phyloP scores from a whole-genome alignment of 2,888 invertebrate species.

The Diaprepes abbreviatus region DNA sequence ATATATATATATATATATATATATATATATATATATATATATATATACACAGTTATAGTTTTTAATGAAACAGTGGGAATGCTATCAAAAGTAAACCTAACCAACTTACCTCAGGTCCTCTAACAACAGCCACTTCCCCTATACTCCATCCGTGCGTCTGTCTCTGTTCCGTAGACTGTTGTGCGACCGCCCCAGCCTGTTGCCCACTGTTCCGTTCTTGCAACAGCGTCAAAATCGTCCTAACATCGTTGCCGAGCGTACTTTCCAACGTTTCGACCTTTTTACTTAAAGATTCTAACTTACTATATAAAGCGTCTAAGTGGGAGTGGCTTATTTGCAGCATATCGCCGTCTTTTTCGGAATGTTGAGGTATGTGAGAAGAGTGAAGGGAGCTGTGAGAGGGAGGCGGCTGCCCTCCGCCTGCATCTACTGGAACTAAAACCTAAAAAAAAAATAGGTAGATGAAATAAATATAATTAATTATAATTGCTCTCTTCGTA shows the following conservation, averaged over 20 bases:
- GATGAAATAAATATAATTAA: neutral
- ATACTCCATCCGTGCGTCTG: constrained; percentile 37
- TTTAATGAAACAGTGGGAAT: no score
- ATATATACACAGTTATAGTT: no score
- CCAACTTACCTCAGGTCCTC: constrained; percentile 38
- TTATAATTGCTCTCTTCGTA: no score
- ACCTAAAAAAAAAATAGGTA: no score
- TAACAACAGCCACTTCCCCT: constrained; percentile 38
- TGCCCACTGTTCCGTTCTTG: constrained; percentile 17
- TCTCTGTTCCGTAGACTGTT: neutral
- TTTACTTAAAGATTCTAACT: constrained; percentile 79
- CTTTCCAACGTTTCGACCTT: constrained; percentile 80
- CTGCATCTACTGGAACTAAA: constrained; percentile 46
- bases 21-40: no score
- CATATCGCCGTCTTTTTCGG: constrained; percentile 56
- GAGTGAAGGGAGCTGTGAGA: constrained; percentile 2
- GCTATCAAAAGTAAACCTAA: no score
- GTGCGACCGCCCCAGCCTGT: neutral
- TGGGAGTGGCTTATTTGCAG: constrained; percentile 53
- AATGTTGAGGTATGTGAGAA: constrained; percentile 54
- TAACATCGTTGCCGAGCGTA: constrained; percentile 81
- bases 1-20: no score
- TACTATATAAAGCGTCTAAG: constrained; percentile 60
- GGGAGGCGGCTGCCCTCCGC: constrained; percentile 44
- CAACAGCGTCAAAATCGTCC: constrained; percentile 73